Evolutionary conservation across 2,797 vertebrate species (phyloP).

Genomic region (Mormyrops boulengeri): DNA sequence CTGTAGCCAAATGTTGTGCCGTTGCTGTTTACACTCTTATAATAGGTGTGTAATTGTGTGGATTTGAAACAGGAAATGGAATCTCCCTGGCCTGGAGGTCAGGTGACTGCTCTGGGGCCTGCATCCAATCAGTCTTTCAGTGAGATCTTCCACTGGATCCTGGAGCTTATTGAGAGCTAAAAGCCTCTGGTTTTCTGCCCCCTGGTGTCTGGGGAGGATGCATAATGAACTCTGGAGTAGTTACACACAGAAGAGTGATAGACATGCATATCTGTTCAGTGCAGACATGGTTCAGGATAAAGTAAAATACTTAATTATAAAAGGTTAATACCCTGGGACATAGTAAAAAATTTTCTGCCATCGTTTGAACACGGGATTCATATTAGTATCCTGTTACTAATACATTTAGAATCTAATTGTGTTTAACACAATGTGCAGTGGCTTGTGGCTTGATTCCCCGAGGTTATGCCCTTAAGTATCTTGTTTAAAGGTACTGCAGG

Average conservation of each 20-base stretch:
- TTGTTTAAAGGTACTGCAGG: neutral
- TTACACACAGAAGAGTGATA: neutral
- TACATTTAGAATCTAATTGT: neutral
- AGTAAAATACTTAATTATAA: neutral
- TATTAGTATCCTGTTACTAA: neutral
- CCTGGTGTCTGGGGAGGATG: neutral
- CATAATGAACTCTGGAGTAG: neutral
- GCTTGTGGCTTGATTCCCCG: neutral
- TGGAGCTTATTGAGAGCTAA: neutral
- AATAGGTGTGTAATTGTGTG: neutral
- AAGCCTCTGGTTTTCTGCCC: neutral
- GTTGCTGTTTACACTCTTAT: neutral
- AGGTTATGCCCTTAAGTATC: neutral
- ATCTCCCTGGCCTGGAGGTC: neutral
- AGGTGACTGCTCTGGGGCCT: neutral
- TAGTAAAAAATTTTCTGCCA: neutral
- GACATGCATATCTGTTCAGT: neutral
- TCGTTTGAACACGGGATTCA: neutral
- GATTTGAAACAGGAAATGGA: conserved; percentile 14
- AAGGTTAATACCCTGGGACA: neutral
- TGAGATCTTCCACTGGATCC: neutral
- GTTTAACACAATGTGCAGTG: neutral
- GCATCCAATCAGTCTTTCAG: neutral
- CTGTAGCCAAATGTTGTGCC: neutral
- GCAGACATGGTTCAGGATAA: neutral